Conservation (phyloP, 2,113 vertebrate genomes). For the Burhinus bistriatus region DNA sequence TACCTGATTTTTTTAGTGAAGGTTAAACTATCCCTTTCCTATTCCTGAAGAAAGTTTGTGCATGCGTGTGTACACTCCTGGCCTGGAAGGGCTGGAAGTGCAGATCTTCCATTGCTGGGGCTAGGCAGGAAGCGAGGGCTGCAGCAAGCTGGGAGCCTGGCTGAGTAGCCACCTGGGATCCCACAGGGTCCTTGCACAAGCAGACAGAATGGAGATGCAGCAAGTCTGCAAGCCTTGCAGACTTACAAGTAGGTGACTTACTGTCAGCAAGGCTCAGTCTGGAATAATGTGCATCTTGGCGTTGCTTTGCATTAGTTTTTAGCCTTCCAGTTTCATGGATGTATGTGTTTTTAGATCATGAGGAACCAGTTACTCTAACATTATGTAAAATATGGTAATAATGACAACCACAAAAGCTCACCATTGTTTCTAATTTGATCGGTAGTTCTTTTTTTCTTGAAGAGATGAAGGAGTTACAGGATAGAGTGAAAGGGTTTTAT, state of each 20-base stretch:
- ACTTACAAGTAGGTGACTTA: neutral
- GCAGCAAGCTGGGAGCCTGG: neutral
- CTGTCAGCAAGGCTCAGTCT: neutral
- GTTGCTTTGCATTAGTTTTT: neutral
- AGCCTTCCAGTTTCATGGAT: neutral
- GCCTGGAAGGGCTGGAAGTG: neutral
- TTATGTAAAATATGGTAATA: neutral
- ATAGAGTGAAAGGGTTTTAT: neutral
- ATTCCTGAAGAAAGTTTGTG: neutral
- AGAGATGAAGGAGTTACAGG: neutral
- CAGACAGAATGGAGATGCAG: neutral
- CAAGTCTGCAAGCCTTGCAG: too few relatives aligned
- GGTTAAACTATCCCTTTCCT: neutral
- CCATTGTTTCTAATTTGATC: neutral
- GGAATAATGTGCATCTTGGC: neutral
- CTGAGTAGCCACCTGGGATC: neutral
- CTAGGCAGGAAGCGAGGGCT: too few relatives aligned
- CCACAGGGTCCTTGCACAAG: neutral
- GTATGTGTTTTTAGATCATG: neutral
- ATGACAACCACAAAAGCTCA: neutral
- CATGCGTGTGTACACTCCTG: accelerated
- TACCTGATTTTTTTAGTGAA: neutral
- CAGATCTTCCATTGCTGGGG: neutral
- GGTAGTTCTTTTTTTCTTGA: neutral
- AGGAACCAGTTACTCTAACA: neutral